These are phyloP conservation scores for Antennarius maculatus DNA, from an alignment of 2,797 vertebrate species.

Conservation along the genomic window DNA sequence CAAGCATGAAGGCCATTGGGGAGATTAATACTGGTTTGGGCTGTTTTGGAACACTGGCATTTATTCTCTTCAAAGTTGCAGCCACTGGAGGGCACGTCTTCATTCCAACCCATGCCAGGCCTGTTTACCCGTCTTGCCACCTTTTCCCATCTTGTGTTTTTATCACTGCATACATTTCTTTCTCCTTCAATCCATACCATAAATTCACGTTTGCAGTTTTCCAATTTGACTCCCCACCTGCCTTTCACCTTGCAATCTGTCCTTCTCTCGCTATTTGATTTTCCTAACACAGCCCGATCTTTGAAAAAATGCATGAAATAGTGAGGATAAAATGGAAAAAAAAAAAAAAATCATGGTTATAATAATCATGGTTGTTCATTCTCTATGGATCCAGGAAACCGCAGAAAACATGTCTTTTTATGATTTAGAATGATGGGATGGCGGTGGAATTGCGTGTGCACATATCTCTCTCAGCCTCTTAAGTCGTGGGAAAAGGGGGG, in stretches of 20 bases:
- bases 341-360: conserved; percentile 33
- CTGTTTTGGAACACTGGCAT: conserved; percentile 78
- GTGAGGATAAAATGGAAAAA: conserved; percentile 3
- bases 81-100: conserved; percentile 66
- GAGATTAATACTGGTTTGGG: conserved; percentile 79
- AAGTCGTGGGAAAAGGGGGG: conserved; percentile 13
- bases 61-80: conserved; percentile 76
- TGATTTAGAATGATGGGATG: conserved; percentile 29
- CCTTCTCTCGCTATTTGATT: conserved; percentile 22
- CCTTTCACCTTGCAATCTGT: conserved; percentile 24
- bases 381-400: conserved; percentile 4
- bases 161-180: conserved; percentile 8
- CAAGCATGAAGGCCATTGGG: conserved; percentile 72
- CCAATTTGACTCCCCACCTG: conserved; percentile 15
- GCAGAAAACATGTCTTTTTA: conserved; percentile 33
- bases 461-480: conserved; percentile 5
- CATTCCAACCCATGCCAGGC: conserved; percentile 50
- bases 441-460: conserved; percentile 13
- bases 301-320: conserved; percentile 18
- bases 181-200: conserved; percentile 15
- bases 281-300: conserved; percentile 8
- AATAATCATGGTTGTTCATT: conserved; percentile 25
- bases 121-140: conserved; percentile 48
- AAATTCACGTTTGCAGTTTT: conserved; percentile 24
- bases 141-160: conserved; percentile 23